Evolutionary conservation across 2,797 vertebrate genomes (phyloP), one percentile per base, ranked within the genome.

Genomic region (Clarias platycephalus): DNA sequence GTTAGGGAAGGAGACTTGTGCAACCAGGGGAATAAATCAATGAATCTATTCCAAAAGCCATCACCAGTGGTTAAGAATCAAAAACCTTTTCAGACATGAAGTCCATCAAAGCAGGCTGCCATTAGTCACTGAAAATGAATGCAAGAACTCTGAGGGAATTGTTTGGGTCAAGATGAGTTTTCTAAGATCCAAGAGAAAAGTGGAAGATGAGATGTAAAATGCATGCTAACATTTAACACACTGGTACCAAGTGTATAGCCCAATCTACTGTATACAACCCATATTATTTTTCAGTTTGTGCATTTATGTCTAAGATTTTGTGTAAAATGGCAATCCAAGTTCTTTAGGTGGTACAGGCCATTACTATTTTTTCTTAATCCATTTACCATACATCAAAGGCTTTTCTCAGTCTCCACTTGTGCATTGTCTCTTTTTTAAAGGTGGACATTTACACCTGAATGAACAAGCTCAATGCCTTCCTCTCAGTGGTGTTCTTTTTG

Each of bases 361-460:
- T 66, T 70, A 78, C 26, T 82, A 80, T 80, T 75, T 85, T 80
- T 53, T 62, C 74, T 83, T 44, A 84, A 77, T 83, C 83, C 28
- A 26, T 85, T 85, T 83, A 86, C 71, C 77, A 80, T 83, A 86
- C 78, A 86, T 84, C 64, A 85, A 37, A 81, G 82, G 76, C 74
- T 64, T 55, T 76, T 76, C 80, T 85, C 37, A 66, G 63, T 86
- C 86, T 70, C 80, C 57, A 80, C 67, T 82, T 88, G 82, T 90
- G 82, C 87, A 87, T 89, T 90, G 91, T 93, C 92, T 88, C n/a
- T 53, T 94, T 91, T 89, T 86, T 87, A 89, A 89, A 85, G 88
- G 88, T 86, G 83, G 88, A 55, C 57, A 68, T 92, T 95, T 93
- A 93, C 94, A 92, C 93, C 90, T 93, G 93, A 88, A 87, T 91